Base-by-base conservation (phyloP, 1,140 invertebrate genomes). In the Littorina saxatilis region DNA sequence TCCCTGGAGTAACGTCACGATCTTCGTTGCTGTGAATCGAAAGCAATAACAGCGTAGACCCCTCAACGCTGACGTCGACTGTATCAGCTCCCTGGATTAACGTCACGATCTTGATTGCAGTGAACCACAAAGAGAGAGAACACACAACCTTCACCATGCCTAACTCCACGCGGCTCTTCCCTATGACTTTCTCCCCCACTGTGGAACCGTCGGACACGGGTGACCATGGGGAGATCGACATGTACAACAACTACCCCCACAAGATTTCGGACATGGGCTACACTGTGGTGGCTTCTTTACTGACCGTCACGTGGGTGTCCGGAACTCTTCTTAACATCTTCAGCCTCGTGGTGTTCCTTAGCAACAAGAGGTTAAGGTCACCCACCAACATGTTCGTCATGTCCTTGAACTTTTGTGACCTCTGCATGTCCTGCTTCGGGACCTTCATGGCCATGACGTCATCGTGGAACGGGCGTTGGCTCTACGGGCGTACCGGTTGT, bases 381-480 rank as follows among this genome's bases (percentile, higher is more conserved):
- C 87, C 88, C 11, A 87, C 88, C 23, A 90, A 90, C 52, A 77
- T 85, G 0, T 89, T 90, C 63, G 86, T 90, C 17, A 84, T 89
- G 39, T 68, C 85, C 1, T 40, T 90, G 11, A 82, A 83, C 17
- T 15, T 82, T 0, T 83, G 85, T 15, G 88, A 90, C 79, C 81
- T 90, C 20, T 40, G 82, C 13, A 87, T 89, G 82, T 80, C 84
- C 29, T 76, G 66, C 27, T 9, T 58, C 9, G 74, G 43, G 13
- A 52, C 47, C 35, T 72, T 70, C 63, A 35, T 50, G 7, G 61
- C 83, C 4, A 80, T 84, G 68, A 55, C 82, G 17, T 86, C 86
- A 1, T 82, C 82, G 27, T 85, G 84, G 66, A 55, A 43, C 17
- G 61, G 77, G 15, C 52, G 70, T 4, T 89, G 85, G 86, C 23